A percentile compares a stretch with the other conserved stretches of the same genome.
Conservation (phyloP, 2,113 vertebrate species). For the Neofelis nebulosa region DNA sequence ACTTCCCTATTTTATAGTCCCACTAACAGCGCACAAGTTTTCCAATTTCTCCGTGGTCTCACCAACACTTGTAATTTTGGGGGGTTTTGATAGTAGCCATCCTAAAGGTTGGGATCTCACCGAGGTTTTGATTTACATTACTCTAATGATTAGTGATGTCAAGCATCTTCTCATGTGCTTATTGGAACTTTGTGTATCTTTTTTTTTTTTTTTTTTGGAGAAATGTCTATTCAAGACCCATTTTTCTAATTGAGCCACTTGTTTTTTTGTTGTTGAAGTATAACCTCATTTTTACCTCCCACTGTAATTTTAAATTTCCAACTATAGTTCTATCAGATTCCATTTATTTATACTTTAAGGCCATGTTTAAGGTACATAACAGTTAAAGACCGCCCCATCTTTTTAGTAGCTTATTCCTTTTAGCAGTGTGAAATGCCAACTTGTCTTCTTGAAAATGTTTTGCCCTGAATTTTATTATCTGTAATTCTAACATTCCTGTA, state of each 20-base stretch:
- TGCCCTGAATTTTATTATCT: not conserved
- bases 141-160: not conserved
- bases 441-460: not conserved
- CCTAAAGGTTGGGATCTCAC: not conserved
- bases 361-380: not conserved
- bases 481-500: not conserved
- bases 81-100: not conserved
- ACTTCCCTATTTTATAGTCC: not conserved
- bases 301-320: not conserved
- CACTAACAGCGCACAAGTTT: not conserved
- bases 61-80: not conserved
- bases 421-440: not conserved
- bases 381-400: not conserved
- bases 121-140: constrained; percentile 2
- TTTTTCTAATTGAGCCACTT: not conserved
- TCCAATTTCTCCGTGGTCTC: not conserved
- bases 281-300: not conserved
- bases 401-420: not conserved
- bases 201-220: not conserved
- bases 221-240: not conserved
- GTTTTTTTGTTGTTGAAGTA: not conserved
- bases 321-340: not conserved
- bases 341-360: not conserved
- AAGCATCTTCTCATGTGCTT: not conserved
- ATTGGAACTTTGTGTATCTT: not conserved